These are phyloP conservation scores for Grallaria varia DNA, from an alignment of 2,113 vertebrate species.

Conservation along the genomic window DNA sequence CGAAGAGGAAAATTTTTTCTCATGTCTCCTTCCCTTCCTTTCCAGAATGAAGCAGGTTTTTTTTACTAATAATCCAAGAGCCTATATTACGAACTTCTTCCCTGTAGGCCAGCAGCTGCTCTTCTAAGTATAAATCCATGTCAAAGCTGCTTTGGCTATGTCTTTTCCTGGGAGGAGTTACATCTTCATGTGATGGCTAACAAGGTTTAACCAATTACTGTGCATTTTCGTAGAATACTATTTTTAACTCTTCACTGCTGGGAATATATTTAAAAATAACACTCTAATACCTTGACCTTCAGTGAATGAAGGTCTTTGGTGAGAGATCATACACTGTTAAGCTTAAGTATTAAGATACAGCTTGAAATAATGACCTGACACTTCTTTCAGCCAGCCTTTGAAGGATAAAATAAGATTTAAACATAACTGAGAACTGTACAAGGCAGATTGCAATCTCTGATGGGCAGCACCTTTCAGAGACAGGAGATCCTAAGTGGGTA, in stretches of 20 bases:
- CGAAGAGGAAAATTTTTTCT: not conserved
- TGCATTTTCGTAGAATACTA: constrained; percentile 54
- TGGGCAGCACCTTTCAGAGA: not conserved
- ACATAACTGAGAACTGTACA: not conserved
- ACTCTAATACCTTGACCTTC: constrained; percentile 64
- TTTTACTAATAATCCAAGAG: constrained; percentile 11
- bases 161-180: constrained; percentile 65
- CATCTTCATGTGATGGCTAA: constrained; percentile 64
- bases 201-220: constrained; percentile 71
- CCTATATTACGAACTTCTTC: not conserved
- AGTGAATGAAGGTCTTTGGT: constrained; percentile 15
- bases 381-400: constrained; percentile 38
- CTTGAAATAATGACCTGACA: constrained; percentile 48
- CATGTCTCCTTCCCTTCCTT: not conserved
- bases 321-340: not conserved
- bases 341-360: constrained; percentile 9
- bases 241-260: constrained; percentile 59
- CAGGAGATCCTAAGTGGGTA: not conserved
- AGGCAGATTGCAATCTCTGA: constrained; percentile 12
- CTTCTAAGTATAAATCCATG: constrained; percentile 57
- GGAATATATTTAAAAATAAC: constrained; percentile 68
- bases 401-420: constrained; percentile 46
- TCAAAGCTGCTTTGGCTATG: constrained; percentile 58
- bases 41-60: not conserved
- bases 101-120: constrained; percentile 18